A percentile compares a stretch with the other conserved stretches of the same genome.
Conservation (phyloP, 2,113 vertebrate genomes). For the Silurus meridionalis region DNA sequence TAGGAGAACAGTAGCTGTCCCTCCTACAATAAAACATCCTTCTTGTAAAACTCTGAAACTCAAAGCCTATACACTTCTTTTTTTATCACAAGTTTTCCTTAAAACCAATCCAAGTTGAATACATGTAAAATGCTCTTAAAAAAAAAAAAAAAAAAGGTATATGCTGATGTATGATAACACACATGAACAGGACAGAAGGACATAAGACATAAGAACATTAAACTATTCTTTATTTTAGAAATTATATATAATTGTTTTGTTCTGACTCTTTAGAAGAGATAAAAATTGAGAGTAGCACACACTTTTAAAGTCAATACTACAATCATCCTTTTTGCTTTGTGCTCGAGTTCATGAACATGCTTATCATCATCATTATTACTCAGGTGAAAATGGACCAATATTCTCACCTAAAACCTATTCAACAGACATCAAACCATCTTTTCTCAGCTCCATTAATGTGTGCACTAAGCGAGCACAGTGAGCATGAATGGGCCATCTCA, state of each 20-base stretch:
- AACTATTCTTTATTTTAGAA: neutral
- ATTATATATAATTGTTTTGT: neutral
- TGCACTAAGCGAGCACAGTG: constrained; percentile 55
- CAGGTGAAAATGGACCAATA: constrained; percentile 58
- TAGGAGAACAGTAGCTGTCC: constrained; percentile 53
- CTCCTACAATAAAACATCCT: constrained; percentile 42
- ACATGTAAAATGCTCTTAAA: neutral
- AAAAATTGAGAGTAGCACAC: neutral
- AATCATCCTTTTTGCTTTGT: constrained; percentile 19
- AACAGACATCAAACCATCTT: constrained; percentile 57
- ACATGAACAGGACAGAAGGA: neutral
- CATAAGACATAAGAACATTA: neutral
- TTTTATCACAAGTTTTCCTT: neutral
- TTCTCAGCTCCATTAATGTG: constrained; percentile 64
- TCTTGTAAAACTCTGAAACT: constrained; percentile 39
- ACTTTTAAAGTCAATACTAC: constrained; percentile 20
- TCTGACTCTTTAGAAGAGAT: neutral
- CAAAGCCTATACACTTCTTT: neutral
- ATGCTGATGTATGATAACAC: neutral
- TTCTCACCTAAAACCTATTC: constrained; percentile 67
- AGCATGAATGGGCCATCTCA: constrained; percentile 35
- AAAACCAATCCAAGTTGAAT: neutral
- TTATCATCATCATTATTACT: constrained; percentile 61
- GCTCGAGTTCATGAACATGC: constrained; percentile 29
- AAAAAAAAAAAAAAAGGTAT: neutral